These are phyloP conservation scores for Bujurquina vittata DNA, from an alignment of 2,113 vertebrate genomes.

Conservation along the genomic window DNA sequence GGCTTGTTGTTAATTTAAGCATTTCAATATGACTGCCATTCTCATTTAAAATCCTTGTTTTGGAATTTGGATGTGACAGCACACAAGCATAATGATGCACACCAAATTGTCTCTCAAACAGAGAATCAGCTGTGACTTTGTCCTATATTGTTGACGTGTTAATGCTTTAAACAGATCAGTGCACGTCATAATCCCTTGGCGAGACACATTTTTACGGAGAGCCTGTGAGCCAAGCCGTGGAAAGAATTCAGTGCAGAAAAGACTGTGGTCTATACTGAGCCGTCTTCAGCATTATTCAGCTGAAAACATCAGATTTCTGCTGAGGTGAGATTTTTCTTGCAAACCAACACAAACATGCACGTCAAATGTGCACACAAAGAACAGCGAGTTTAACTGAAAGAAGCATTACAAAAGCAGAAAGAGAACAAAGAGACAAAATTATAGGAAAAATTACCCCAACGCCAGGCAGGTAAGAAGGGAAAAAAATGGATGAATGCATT, in stretches of 20 bases:
- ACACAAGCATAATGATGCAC: slow-evolving; percentile 11
- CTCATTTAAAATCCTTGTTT: slow-evolving; percentile 40
- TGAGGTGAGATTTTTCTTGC: slow-evolving; percentile 18
- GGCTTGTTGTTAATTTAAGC: slow-evolving; percentile 32
- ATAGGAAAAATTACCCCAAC: neutral
- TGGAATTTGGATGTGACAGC: neutral
- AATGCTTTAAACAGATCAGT: slow-evolving; percentile 68
- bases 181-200: slow-evolving; percentile 63
- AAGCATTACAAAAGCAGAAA: neutral
- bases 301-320: slow-evolving; percentile 34
- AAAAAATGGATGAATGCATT: neutral
- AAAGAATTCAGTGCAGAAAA: slow-evolving; percentile 43
- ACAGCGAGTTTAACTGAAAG: neutral
- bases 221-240: slow-evolving; percentile 28
- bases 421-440: neutral
- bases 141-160: slow-evolving; percentile 41
- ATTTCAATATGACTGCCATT: slow-evolving; percentile 24
- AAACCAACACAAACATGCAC: neutral
- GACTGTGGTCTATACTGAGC: slow-evolving; percentile 26
- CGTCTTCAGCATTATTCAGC: slow-evolving; percentile 32
- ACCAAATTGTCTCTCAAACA: slow-evolving; percentile 53
- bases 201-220: slow-evolving; percentile 42
- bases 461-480: neutral
- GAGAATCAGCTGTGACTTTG: slow-evolving; percentile 61
- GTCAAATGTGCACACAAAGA: neutral